Base-by-base conservation (phyloP, 2,888 invertebrate genomes). In the Blomia tropicalis region DNA sequence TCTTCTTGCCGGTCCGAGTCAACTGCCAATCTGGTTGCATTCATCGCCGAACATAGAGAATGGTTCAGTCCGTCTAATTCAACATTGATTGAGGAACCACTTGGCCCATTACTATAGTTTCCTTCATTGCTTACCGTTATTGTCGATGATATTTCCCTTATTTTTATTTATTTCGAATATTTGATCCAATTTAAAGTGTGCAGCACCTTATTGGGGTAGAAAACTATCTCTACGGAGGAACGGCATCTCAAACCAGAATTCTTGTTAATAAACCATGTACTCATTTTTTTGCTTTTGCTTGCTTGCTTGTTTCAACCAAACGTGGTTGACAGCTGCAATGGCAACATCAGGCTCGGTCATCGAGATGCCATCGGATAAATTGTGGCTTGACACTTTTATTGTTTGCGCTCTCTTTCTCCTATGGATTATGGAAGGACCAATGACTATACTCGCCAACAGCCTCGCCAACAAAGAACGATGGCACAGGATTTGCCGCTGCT, bases 371-470 rank as follows among this genome's bases (percentile, higher is more conserved):
- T 19, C 51, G 51, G 51, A 47, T 47, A 47, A 47, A 47, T 47
- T n/a, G 51, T 47, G 51, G 23, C 22, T 27, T 47, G 51, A 47
- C 51, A 47, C 51, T 47, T 47, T 47, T 47, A 47, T 47, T 47
- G 51, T 47, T 47, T n/a, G n/a, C n/a, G n/a, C n/a, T n/a, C n/a
- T 47, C 51, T 25, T 11, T 36, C 17, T 7, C 36, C 36, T 36
- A 14, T 47, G 51, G 51, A 47, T 47, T 47, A 47, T 19, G n/a
- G n/a, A n/a, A n/a, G n/a, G n/a, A n/a, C n/a, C n/a, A n/a, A n/a
- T n/a, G n/a, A n/a, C n/a, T n/a, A n/a, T n/a, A n/a, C n/a, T n/a
- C n/a, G 23, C 51, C 27, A 27, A 47, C 51, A 25, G 51, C 22
- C 22, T n/a, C 22, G 7, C 22, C 51, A n/a, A 19, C 22, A 47